Percentiles rank a stretch among this genome's conserved stretches.
Conservation (phyloP, 2,113 vertebrate genomes). For the Donacobius atricapilla region DNA sequence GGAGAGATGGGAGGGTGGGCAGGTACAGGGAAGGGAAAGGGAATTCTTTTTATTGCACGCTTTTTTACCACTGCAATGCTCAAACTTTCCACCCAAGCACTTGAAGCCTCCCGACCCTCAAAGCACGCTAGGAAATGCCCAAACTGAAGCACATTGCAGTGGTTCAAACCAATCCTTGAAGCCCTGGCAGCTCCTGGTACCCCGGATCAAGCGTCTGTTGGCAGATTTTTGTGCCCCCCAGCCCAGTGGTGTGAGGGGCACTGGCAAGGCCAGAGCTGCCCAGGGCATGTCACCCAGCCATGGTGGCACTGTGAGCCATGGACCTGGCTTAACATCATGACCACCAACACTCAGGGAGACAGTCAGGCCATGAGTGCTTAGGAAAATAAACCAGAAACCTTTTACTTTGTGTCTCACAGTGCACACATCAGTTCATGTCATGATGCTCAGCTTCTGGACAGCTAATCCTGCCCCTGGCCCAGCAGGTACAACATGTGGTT, state of each 20-base stretch:
- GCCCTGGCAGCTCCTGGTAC: not conserved
- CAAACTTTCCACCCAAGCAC: slow-evolving; percentile 48
- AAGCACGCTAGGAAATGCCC: not conserved
- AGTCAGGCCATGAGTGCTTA: not conserved
- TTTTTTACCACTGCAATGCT: not conserved
- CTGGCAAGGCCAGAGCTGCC: not conserved
- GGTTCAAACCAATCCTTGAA: rapidly evolving
- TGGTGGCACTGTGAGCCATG: not conserved
- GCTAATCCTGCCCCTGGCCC: not conserved
- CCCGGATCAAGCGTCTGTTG: not conserved
- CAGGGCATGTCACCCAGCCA: not conserved
- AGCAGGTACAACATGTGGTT: not conserved
- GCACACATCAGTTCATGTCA: not conserved
- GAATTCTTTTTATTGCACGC: slow-evolving; percentile 15
- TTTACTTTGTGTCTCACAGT: not conserved
- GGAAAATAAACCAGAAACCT: not conserved
- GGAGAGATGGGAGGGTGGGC: not conserved
- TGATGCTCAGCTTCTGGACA: not conserved
- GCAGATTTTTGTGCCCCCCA: no score
- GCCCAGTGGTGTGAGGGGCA: not conserved
- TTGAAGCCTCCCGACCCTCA: not conserved
- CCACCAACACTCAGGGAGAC: not conserved
- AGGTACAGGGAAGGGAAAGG: not conserved
- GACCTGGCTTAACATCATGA: not conserved
- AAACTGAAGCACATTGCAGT: rapidly evolving